phyloP scores from a whole-genome alignment of 2,888 invertebrate species.

The Adelphocoris suturalis region DNA sequence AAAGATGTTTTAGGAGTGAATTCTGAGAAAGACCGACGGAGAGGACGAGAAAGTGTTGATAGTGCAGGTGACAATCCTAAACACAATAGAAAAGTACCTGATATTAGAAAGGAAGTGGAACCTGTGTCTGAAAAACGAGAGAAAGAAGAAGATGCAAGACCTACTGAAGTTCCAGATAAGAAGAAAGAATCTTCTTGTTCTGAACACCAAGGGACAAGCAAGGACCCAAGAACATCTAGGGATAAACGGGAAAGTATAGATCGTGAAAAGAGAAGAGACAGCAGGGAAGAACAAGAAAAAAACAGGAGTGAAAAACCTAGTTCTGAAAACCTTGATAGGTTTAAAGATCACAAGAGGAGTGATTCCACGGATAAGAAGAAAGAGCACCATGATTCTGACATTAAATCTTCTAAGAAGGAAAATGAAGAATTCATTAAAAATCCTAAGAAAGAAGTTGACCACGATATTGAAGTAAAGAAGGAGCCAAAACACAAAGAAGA shows the following conservation, averaged over 20 bases:
- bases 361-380: constrained; percentile 50
- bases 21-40: constrained; percentile 77
- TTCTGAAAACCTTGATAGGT: constrained; percentile 51
- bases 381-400: constrained; percentile 63
- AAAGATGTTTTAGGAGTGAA: constrained; percentile 75
- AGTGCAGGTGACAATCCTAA: constrained; percentile 76
- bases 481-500: constrained; percentile 76
- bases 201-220: constrained; percentile 31
- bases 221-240: constrained; percentile 54
- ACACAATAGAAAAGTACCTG: constrained; percentile 77
- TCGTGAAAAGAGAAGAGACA: constrained; percentile 72
- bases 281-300: constrained; percentile 67
- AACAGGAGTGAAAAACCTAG: constrained; percentile 52
- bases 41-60: constrained; percentile 76
- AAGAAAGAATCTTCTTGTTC: constrained; percentile 76
- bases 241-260: constrained; percentile 70
- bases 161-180: constrained; percentile 78
- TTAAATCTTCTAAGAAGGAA: constrained; percentile 65
- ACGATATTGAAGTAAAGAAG: constrained; percentile 79
- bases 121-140: constrained; percentile 76
- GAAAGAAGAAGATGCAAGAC: constrained; percentile 76
- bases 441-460: constrained; percentile 76
- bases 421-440: constrained; percentile 69
- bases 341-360: constrained; percentile 62
- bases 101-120: constrained; percentile 77